A percentile compares a stretch with the other conserved stretches of the same genome.
Conservation (phyloP, 2,113 vertebrate species). For the Piprites chloris region DNA sequence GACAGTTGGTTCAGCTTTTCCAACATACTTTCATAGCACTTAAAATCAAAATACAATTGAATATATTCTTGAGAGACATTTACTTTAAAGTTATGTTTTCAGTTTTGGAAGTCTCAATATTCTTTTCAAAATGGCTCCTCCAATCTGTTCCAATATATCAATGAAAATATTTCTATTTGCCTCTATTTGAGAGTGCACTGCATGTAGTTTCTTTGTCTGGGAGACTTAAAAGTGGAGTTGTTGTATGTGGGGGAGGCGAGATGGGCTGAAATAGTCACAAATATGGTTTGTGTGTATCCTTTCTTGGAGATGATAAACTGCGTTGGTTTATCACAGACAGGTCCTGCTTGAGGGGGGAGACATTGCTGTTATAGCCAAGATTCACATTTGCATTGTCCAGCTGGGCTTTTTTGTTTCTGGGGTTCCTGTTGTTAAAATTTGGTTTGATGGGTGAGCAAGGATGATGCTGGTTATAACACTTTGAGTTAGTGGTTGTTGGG, state of each 20-base stretch:
- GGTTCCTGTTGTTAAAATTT: background rate
- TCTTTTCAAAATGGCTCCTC: background rate
- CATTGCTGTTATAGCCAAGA: background rate
- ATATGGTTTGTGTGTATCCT: background rate
- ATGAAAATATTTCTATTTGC: background rate
- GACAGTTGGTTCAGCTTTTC: background rate
- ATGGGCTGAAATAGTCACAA: background rate
- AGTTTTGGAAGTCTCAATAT: background rate
- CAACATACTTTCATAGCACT: background rate
- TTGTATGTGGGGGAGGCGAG: background rate
- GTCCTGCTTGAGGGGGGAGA: background rate
- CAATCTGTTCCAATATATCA: background rate
- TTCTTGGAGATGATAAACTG: background rate
- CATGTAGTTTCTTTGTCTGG: background rate
- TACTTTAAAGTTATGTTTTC: background rate
- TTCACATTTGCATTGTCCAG: background rate
- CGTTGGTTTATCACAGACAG: background rate
- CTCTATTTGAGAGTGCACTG: fast-evolving
- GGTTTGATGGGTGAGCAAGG: background rate
- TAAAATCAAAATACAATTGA: background rate
- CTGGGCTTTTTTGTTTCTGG: background rate
- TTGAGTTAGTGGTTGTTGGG: background rate
- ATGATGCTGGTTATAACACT: background rate
- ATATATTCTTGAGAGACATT: background rate
- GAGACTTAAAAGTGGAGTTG: background rate